Evolutionary conservation across 2,113 vertebrate genomes (phyloP).

Genomic region (Hemiscyllium ocellatum): DNA sequence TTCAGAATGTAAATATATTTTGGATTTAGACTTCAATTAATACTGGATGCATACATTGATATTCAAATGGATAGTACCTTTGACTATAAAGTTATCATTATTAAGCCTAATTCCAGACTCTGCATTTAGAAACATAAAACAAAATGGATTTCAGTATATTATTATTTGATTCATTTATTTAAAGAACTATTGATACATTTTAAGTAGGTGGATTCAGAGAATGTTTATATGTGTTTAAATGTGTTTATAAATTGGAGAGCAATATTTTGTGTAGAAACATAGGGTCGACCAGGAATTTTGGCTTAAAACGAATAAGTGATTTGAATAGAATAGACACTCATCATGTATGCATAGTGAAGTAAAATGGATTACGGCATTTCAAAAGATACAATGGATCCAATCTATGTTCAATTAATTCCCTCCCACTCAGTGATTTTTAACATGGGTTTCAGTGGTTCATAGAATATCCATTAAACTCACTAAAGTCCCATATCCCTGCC

Average conservation of each 20-base stretch:
- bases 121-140: not conserved
- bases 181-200: not conserved
- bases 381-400: not conserved
- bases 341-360: not conserved
- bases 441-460: not conserved
- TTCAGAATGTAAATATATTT: not conserved
- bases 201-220: not conserved
- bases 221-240: too few species aligned
- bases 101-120: not conserved
- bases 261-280: not conserved
- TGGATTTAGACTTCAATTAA: not conserved
- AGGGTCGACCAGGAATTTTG: not conserved
- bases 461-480: slow-evolving; percentile 35
- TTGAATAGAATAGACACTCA: not conserved
- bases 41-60: not conserved
- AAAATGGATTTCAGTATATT: not conserved
- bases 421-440: slow-evolving; percentile 19
- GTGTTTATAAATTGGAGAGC: not conserved
- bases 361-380: slow-evolving; percentile 4
- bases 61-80: not conserved
- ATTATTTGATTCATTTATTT: not conserved
- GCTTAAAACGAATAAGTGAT: not conserved
- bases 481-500: slow-evolving; percentile 30
- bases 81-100: not conserved
- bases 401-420: slow-evolving; percentile 34